Conservation (phyloP, 2,888 invertebrate species). For the Psococerastis gibbosa region DNA sequence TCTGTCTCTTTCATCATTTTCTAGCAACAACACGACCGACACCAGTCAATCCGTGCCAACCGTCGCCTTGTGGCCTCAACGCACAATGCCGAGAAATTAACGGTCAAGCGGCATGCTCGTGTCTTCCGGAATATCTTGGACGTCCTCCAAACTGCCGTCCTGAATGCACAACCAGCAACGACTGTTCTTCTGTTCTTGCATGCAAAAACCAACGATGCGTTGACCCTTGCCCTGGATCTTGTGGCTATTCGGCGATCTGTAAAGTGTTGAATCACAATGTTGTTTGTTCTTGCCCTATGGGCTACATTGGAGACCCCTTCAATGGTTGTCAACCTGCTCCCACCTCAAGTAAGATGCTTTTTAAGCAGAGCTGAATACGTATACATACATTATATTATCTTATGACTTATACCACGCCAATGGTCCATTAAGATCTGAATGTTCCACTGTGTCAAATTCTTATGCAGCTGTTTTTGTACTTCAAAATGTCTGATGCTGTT, state of each 20-base stretch:
- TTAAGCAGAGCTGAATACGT: not conserved
- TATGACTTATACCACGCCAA: conserved; percentile 15
- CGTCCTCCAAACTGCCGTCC: conserved; percentile 43
- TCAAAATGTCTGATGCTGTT: not conserved
- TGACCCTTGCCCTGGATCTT: conserved; percentile 64
- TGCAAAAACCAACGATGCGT: conserved; percentile 44
- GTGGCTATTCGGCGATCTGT: conserved; percentile 64
- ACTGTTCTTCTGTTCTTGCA: conserved; percentile 42
- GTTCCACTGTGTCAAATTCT: too few relatives aligned
- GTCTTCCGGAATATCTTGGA: conserved; percentile 39
- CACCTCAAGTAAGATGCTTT: conserved; percentile 22
- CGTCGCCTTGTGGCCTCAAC: conserved; percentile 47
- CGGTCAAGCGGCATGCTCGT: conserved; percentile 42
- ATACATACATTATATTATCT: conserved; percentile 7
- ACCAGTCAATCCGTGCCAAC: conserved; percentile 33
- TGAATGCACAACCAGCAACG: conserved; percentile 44
- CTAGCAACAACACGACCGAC: conserved; percentile 19
- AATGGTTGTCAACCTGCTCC: conserved; percentile 30
- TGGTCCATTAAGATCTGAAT: too few relatives aligned
- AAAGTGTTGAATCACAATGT: conserved; percentile 68
- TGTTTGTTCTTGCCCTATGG: conserved; percentile 62
- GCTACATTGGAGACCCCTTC: conserved; percentile 62
- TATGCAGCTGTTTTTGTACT: too few relatives aligned
- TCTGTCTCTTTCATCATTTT: conserved; percentile 5
- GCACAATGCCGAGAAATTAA: conserved; percentile 41